A percentile compares a stretch with the other conserved stretches of the same genome.
Conservation (phyloP, 2,797 vertebrate genomes). For the Xerus rutilus region DNA sequence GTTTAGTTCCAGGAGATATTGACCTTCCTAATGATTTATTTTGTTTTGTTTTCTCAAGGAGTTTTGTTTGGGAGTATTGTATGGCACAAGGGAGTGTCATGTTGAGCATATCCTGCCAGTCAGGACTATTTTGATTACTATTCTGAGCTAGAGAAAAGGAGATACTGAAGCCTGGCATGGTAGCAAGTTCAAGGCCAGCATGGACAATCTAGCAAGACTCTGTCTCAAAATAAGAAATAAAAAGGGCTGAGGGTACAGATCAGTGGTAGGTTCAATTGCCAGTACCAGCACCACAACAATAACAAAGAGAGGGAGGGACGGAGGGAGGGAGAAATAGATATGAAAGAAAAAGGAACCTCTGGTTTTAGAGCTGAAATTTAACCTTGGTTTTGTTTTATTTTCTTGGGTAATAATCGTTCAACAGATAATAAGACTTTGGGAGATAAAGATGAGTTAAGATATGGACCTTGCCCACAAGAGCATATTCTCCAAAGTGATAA, state of each 20-base stretch:
- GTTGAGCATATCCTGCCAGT: neutral
- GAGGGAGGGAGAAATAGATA: too few relatives aligned
- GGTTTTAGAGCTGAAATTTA: conserved; percentile 21
- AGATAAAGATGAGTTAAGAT: conserved; percentile 43
- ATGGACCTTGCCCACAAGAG: neutral
- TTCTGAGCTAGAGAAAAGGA: conserved; percentile 24
- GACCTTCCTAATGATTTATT: conserved; percentile 26
- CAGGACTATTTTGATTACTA: conserved; percentile 39
- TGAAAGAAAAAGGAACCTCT: neutral
- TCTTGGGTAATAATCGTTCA: conserved; percentile 11
- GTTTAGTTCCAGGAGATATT: conserved; percentile 18
- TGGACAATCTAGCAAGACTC: too few relatives aligned
- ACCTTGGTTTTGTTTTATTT: conserved; percentile 58
- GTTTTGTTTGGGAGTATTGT: neutral
- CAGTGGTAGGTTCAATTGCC: too few relatives aligned
- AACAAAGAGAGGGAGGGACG: too few relatives aligned
- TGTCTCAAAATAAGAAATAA: too few relatives aligned
- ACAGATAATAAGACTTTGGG: conserved; percentile 22
- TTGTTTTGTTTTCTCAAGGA: conserved; percentile 26
- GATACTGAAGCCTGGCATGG: neutral
- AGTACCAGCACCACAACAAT: too few relatives aligned
- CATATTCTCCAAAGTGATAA: neutral
- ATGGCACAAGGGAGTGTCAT: neutral
- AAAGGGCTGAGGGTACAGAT: too few relatives aligned
- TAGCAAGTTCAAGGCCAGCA: too few relatives aligned